Base-by-base conservation (phyloP, 2,113 vertebrate species). In the Coryphaenoides rupestris region DNA sequence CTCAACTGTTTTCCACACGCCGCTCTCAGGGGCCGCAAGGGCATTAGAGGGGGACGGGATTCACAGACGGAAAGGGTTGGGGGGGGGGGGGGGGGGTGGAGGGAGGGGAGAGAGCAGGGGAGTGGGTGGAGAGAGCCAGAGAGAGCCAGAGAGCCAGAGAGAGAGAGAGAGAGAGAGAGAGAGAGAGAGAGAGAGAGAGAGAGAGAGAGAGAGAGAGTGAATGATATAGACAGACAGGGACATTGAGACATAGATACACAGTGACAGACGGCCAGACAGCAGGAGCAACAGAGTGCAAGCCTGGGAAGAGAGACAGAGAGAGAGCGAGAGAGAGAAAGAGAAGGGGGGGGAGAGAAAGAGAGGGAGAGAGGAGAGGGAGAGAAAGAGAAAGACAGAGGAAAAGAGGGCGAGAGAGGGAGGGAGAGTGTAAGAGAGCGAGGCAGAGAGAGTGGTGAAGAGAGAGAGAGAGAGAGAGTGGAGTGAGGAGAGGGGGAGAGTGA, bases 1-100 rank as follows among this genome's bases (percentile, higher is more conserved):
- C 78, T 85, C 81, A 80, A 88, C 84, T 86, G 84, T 87, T 84
- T 84, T 88, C 83, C 86, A 85, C 82, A 78, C 55, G 17, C 72
- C 53, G 73, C 72, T 58, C 66, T 69, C 76, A 68, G 60, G n/a
- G 65, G 66, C 68, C 79, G 76, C 84, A 81, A 84, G 80, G 81
- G 76, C 78, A 83, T 77, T 79, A 47, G 63, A 73, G 71, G 72
- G 65, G 62, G 68, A 70, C 21, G 66, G 78, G 82, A 33, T 16
- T 55, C 46, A 52, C 53, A 49, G 55, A 69, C 63, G 50, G 58
- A 66, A 40, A 26, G 21, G 33, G 33, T 7, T 40, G 9, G 33
- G 33, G 33, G 33, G 33, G 33, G 4, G 6, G 33, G 33, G 6
- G 33, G 33, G 33, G 6, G 33, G 26, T 52, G 12, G 50, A 53